Evolutionary conservation across 2,113 vertebrate genomes (phyloP).

Genomic region (Lonchura striata): DNA sequence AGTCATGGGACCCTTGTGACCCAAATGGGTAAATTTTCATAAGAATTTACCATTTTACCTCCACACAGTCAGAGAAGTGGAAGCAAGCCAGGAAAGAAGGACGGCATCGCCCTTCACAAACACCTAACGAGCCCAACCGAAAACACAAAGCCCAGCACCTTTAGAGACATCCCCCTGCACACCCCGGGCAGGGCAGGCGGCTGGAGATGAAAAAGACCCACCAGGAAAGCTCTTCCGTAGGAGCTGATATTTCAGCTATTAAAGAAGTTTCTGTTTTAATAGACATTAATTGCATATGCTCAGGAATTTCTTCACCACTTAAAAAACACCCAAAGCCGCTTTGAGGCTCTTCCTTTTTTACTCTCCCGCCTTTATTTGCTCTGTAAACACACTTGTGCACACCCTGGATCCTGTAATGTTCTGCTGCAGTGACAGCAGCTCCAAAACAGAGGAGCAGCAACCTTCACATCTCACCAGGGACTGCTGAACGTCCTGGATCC

Average conservation of each 20-base stretch:
- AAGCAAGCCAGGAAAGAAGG: background rate
- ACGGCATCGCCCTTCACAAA: constrained; percentile 13
- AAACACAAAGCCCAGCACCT: background rate
- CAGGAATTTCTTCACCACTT: constrained; percentile 41
- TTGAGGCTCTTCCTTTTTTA: constrained; percentile 39
- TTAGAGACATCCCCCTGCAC: background rate
- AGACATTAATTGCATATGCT: constrained; percentile 6
- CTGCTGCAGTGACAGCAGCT: background rate
- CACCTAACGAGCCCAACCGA: background rate
- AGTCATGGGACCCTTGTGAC: rapidly evolving
- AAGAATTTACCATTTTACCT: background rate
- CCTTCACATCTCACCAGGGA: background rate
- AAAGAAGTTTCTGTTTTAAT: constrained; percentile 55
- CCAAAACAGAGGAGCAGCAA: background rate
- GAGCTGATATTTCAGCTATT: background rate
- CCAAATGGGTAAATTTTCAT: background rate
- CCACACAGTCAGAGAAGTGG: background rate
- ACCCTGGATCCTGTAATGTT: background rate
- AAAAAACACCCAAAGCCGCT: constrained; percentile 37
- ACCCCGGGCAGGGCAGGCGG: rapidly evolving
- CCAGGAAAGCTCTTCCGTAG: background rate
- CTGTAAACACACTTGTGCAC: background rate
- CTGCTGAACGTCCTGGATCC: background rate
- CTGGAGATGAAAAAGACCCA: constrained; percentile 16
- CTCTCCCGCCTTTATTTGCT: constrained; percentile 25